Evolutionary conservation across 92 coral and sea anemone genomes (phyloP), one percentile per base, ranked within the genome.

Genomic region (Zoanthus solanderi): DNA sequence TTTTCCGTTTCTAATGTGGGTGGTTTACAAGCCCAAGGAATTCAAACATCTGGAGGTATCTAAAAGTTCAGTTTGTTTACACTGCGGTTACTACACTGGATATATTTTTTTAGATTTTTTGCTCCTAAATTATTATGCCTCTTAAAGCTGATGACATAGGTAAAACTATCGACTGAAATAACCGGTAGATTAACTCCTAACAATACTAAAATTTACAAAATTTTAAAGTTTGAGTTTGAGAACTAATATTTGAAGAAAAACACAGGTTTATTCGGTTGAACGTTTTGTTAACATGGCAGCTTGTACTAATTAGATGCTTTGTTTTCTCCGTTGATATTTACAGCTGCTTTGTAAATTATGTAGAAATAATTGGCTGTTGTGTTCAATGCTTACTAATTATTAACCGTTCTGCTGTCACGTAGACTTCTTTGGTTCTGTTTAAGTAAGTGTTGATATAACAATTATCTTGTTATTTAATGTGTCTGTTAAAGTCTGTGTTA

Each of bases 41-140:
- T 48, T 81, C 44, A 29, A 69, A 30, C 74, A 69, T 60, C 72
- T 15, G 84, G 84, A 79, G 84, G 84, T 79, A 79, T 79, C 56
- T 79, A 79, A 46, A 52, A 61, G 10, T 6, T 42, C 47, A 75
- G 12, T 79, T 12, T 61, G 53, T 79, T 78, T 34, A 53, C 16
- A 23, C 16, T 57, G 15, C 18, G 32, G 11, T 9, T 23, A 23
- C 14, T 63, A 48, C 6, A 2, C 63, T 78, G 11, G 7, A 2
- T 57, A 34, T 34, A 28, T 34, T 17, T 28, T 37, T 6, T 5
- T 2, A 2, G 9, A 15, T 17, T 31, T 57, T 56, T 32, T 13
- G 31, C 3, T 37, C 47, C 57, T 16, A 5, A 3, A 50, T 28
- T 2, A 37, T 2, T 0, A 5, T 58, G 3, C 2, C 15, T 53